phyloP scores from a whole-genome alignment of 2,888 invertebrate genomes.

The Napeogenes sylphis region DNA sequence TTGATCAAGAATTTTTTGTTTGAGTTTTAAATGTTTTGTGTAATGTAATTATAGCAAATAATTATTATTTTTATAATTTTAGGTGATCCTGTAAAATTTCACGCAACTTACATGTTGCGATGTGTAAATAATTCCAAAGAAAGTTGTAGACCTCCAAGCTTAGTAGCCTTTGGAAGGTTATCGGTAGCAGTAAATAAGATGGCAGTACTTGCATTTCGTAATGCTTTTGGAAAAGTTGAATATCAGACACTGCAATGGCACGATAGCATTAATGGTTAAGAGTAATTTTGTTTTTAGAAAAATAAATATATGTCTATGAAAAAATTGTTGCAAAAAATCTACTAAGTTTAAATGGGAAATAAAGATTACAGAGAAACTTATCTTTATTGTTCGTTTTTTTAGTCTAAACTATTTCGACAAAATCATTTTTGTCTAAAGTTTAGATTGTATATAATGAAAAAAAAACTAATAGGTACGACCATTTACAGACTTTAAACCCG shows the following conservation, averaged over 20 bases:
- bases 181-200: constrained; percentile 88
- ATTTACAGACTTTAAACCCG: too few species aligned
- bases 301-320: not conserved
- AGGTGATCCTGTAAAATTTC: constrained; percentile 89
- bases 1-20: too few species aligned
- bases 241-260: constrained; percentile 81
- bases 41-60: not conserved
- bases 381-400: too few species aligned
- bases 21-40: too few species aligned
- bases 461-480: too few species aligned
- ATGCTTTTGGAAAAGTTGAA: constrained; percentile 57
- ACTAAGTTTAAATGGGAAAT: not conserved
- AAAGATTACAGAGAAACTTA: too few species aligned
- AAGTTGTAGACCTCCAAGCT: constrained; percentile 68
- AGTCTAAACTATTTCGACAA: too few species aligned
- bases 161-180: constrained; percentile 84
- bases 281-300: constrained; percentile 10
- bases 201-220: constrained; percentile 81
- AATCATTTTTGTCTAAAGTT: too few species aligned
- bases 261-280: constrained; percentile 52
- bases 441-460: too few species aligned
- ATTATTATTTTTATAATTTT: constrained; percentile 41
- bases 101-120: constrained; percentile 86
- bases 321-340: too few species aligned
- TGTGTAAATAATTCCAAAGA: constrained; percentile 76